Base-by-base conservation (phyloP, 2,113 vertebrate species). In the Eleginops maclovinus region DNA sequence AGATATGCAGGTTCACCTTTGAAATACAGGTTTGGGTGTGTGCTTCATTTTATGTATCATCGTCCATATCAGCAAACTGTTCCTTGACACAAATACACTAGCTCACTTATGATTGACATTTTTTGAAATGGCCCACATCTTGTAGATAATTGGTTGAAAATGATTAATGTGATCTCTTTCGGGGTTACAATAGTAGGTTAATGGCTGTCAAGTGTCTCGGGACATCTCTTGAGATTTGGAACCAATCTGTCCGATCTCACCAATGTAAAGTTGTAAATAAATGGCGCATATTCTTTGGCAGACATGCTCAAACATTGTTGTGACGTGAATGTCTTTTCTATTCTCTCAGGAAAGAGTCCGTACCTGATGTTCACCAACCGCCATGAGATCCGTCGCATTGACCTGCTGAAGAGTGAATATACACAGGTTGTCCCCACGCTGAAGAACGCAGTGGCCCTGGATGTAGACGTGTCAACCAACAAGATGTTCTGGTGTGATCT, bases 401-500 rank as follows among this genome's bases (percentile, higher is more conserved):
- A 98, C 90, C 91, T 98, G 88, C 95, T 97, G 78, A 98, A 96
- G 91, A 96, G 95, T 49, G 96, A 98, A 84, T 97, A 99, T 77
- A 94, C 95, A 0, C 97, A 97, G 41, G 95, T 99, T 86, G 97
- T 97, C 17, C 96, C 97, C 65, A 97, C 96, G 72, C 93, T 99
- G 89, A 99, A 99, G 94, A 99, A 99, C 0, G 97, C 98, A 0
- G 97, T 99, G 88, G 97, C 98, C 0, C 93, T 99, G 71, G 98
- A 99, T 0, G 97, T 99, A 2, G 97, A 99, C 28, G 98, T 99
- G 58, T 95, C 96, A 81, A 96, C 95, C 77, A 98, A 97, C 86
- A 98, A 95, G 82, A 97, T 99, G 92, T 99, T 97, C 74, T 99
- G 98, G 98, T 99, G 97, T 91, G 98, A 99, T 90, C 92, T 99